A percentile compares a stretch with the other conserved stretches of the same genome.
Conservation (phyloP, 2,888 invertebrate genomes). For the Psococerastis gibbosa region DNA sequence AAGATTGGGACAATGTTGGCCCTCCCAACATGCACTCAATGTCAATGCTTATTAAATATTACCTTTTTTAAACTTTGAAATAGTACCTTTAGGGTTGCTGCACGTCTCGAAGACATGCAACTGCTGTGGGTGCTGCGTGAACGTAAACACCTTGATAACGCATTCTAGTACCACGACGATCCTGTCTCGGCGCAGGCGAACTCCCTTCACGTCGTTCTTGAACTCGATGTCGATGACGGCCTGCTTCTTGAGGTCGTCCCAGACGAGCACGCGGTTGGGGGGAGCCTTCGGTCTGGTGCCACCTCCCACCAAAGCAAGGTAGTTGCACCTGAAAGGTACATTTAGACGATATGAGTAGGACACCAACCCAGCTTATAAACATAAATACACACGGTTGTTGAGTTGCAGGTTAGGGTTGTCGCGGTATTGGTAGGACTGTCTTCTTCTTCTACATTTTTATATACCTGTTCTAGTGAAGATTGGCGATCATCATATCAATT, state of each 20-base stretch:
- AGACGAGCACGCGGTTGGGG: conserved; percentile 87
- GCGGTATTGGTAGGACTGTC: too few species aligned
- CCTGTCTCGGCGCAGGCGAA: conserved; percentile 79
- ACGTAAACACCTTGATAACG: conserved; percentile 93
- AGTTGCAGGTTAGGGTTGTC: too few species aligned
- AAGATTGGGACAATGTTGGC: too few species aligned
- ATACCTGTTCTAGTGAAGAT: too few species aligned
- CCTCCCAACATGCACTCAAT: too few species aligned
- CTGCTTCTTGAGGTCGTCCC: conserved; percentile 94
- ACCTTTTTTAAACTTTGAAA: too few species aligned
- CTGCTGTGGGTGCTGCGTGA: conserved; percentile 87
- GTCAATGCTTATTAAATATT: too few species aligned
- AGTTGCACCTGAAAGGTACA: conserved; percentile 96
- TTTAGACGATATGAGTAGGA: too few species aligned
- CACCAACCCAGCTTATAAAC: too few species aligned
- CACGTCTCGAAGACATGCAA: conserved; percentile 94
- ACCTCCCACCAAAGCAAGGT: conserved; percentile 82
- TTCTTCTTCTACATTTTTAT: too few species aligned
- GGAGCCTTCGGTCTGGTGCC: conserved; percentile 84
- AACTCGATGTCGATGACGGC: conserved; percentile 90
- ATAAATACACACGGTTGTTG: too few species aligned
- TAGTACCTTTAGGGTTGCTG: conserved; percentile 67
- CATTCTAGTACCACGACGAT: conserved; percentile 91
- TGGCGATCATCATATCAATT: too few species aligned
- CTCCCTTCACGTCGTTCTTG: conserved; percentile 80